Evolutionary conservation across 2,113 vertebrate genomes (phyloP).

Genomic region (Pseudonaja textilis): DNA sequence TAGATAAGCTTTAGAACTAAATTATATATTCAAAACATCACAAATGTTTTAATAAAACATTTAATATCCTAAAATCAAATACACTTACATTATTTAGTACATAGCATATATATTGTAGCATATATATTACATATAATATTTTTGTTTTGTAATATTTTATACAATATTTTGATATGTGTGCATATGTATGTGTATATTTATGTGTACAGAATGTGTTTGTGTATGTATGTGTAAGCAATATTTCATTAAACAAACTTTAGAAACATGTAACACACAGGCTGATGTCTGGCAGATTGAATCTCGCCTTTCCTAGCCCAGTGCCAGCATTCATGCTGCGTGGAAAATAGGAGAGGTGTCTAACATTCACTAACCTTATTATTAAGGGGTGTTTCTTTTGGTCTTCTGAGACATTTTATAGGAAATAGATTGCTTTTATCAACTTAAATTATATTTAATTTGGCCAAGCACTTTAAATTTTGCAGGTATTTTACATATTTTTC

Average conservation of each 20-base stretch:
- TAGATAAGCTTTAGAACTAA: neutral
- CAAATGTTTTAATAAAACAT: neutral
- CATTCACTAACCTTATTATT: neutral
- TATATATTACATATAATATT: neutral
- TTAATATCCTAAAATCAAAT: neutral
- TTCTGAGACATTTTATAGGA: neutral
- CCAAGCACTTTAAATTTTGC: neutral
- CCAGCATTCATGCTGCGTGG: neutral
- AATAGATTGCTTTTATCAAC: neutral
- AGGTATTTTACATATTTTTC: neutral
- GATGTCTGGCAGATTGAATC: neutral
- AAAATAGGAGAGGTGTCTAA: neutral
- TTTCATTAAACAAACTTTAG: neutral
- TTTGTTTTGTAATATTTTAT: neutral
- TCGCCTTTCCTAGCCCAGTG: neutral
- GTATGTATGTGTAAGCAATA: neutral
- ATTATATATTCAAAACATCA: neutral
- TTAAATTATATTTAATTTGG: neutral
- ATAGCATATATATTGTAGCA: neutral
- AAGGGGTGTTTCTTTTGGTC: neutral
- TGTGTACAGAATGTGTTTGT: neutral
- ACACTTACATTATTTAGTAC: neutral
- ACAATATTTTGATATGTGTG: neutral
- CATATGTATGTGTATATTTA: neutral
- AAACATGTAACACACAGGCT: neutral